phyloP scores from a whole-genome alignment of 2,888 invertebrate genomes.

The Pherbina coryleti region DNA sequence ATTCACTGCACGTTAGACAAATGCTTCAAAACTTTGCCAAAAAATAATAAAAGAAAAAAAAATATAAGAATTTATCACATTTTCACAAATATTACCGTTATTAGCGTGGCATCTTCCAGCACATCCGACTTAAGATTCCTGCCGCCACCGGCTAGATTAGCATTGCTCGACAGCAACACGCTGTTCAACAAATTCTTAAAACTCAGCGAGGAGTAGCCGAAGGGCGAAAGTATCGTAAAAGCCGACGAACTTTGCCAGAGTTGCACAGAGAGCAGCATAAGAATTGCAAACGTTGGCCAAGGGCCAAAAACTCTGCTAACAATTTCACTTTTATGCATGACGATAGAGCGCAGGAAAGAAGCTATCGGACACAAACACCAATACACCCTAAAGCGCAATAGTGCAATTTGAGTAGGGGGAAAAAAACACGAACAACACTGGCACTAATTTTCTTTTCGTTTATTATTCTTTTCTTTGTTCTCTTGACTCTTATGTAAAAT shows the following conservation, averaged over 20 bases:
- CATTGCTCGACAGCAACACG: conserved; percentile 64
- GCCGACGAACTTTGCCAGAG: conserved; percentile 58
- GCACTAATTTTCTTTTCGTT: background rate
- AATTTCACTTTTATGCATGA: conserved; percentile 54
- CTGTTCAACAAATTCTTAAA: conserved; percentile 67
- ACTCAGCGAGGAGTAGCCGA: conserved; percentile 65
- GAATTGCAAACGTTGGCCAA: conserved; percentile 54
- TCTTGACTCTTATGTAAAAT: background rate
- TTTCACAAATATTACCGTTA: conserved; percentile 60
- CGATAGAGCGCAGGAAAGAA: background rate
- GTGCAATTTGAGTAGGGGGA: background rate
- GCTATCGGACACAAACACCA: background rate
- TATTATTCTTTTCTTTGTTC: background rate
- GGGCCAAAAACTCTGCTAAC: conserved; percentile 45
- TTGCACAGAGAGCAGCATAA: conserved; percentile 52
- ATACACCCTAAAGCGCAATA: background rate
- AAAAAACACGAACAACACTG: background rate
- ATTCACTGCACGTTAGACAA: background rate
- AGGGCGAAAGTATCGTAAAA: conserved; percentile 65
- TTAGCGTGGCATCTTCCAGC: conserved; percentile 66
- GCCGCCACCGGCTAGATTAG: conserved; percentile 65
- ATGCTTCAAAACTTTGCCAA: background rate
- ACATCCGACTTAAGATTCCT: conserved; percentile 65
- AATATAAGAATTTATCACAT: background rate
- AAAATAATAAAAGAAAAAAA: background rate